Evolutionary conservation across 1,140 invertebrate species (phyloP), one percentile per base, ranked within the genome.

Genomic region (Listronotus bonariensis): DNA sequence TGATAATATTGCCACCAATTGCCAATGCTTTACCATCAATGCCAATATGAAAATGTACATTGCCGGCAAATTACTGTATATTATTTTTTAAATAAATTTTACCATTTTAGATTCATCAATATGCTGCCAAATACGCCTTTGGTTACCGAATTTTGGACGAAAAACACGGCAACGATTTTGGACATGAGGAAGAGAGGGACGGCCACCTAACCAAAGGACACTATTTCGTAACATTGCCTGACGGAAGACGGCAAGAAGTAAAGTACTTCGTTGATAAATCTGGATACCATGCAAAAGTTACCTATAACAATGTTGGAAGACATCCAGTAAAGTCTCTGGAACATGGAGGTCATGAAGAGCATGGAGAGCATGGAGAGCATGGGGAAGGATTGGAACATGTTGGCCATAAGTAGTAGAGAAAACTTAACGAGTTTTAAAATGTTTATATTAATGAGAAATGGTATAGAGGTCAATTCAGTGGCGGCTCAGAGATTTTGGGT

Each of bases 171-270:
- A 90, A 87, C 73, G 85, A 90, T 72, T 92, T 87, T 77, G 88
- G 89, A 10, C 90, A 92, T 72, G 82, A 84, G 59, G 89, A 92
- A 75, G 82, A 81, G 46, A 81, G 81, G 54, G 78, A 84, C 61
- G 90, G 87, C 8, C 82, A 86, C 41, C 77, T 80, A 10, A 88
- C 89, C 9, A 86, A 85, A 70, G 89, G 90, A 45, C 83, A 85
- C 65, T 92, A 92, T 80, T 87, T 89, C 69, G 89, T 92, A 34
- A 80, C 88, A n/a, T 78, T 92, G 32, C 90, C 90, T 2, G 90
- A 92, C 79, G 90, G 90, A 31, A 82, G 89, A 62, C 80, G 87
- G 68, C 90, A 92, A 79, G 86, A 86, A 59, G 91, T 93, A 26
- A 82, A 85, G 48, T 93, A 93, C 79, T 88, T 84, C 59, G 90